Evolutionary conservation across 2,113 vertebrate genomes (phyloP).

Genomic region (Megaceryle torquata): DNA sequence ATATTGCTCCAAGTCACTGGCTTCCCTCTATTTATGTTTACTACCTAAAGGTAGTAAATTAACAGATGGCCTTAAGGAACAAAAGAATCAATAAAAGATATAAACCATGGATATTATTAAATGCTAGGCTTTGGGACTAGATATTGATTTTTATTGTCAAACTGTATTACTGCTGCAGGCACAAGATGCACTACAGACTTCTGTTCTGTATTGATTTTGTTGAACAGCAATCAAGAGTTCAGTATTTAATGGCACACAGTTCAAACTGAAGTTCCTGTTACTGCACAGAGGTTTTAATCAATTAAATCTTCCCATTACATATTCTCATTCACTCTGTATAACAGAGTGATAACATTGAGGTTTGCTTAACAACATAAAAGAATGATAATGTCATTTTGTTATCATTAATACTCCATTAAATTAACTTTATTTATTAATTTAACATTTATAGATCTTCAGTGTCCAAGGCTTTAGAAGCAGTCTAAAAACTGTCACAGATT

Average conservation of each 20-base stretch:
- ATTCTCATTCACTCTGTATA: background rate
- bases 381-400: background rate
- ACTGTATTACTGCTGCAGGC: background rate
- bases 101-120: background rate
- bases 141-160: constrained; percentile 27
- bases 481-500: background rate
- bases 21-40: background rate
- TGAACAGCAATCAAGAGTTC: background rate
- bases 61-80: background rate
- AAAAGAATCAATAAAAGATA: background rate
- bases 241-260: background rate
- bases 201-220: constrained; percentile 10
- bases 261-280: background rate
- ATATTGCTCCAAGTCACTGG: background rate
- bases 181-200: background rate
- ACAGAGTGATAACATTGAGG: background rate
- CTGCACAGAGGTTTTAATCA: background rate
- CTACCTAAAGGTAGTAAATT: background rate
- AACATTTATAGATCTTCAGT: background rate
- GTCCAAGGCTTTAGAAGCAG: background rate
- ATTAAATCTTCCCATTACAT: background rate
- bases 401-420: background rate
- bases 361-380: background rate
- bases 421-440: background rate
- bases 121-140: background rate